Base-by-base conservation (phyloP, 2,888 invertebrate species). In the Stenchaetothrips biformis region DNA sequence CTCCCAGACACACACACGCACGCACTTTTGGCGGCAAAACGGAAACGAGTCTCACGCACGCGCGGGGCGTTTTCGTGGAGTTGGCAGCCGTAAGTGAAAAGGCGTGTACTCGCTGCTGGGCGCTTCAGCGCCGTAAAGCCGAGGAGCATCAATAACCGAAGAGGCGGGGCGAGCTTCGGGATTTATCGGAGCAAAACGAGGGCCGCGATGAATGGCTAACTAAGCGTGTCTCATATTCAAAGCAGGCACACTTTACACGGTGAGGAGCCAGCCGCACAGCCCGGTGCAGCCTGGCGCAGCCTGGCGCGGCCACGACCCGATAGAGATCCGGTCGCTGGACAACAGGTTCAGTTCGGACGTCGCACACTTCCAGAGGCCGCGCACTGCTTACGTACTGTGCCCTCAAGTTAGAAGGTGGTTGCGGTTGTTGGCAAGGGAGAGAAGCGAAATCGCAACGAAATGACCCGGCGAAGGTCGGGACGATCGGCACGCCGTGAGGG, bases 211-310 rank as follows among this genome's bases (percentile, higher is more conserved):
- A 74, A 74, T 74, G 67, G 67, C 67, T 25, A 74, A 74, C 25
- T 74, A 74, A 74, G 67, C 67, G 67, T 74, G 25, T 74, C 53
- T 53, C 16, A 74, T 74, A 74, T 74, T 74, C 67, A 25, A 74
- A 74, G 13, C 18, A 59, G 59, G 59, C 59, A 74, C 11, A 74
- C 67, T 74, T 67, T 74, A 25, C 67, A 6, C 59, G 16, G 67
- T 25, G 67, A 21, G 25, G 25, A n/a, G 18, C 6, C 13, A 59
- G 59, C 59, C 16, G 59, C n/a, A n/a, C n/a, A n/a, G n/a, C n/a
- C n/a, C 53, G 53, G 11, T 49, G 49, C 49, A 7, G 53, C 6
- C 6, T 7, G 53, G 53, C 53, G 13, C 9, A 16, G 53, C 53
- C 53, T 2, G 53, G 3, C 53, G 16, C 18, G 59, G 59, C 18